These are phyloP conservation scores for Numenius phaeopus DNA, from an alignment of 2,797 vertebrate genomes.

Conservation along the genomic window DNA sequence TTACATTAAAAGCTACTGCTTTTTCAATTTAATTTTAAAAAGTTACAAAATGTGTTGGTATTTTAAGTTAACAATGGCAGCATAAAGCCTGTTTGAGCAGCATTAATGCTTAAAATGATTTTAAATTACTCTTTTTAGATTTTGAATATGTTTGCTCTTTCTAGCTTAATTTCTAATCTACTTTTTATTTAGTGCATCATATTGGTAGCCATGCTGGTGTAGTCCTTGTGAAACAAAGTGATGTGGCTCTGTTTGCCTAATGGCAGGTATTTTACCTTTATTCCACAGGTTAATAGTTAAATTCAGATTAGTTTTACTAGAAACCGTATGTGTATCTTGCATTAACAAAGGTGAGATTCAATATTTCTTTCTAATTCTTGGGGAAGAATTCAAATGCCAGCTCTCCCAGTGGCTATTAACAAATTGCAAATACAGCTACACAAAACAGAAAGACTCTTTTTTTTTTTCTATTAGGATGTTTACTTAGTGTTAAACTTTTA, in stretches of 20 bases:
- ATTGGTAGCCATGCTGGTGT: fast-evolving
- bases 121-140: background rate
- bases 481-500: background rate
- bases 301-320: background rate
- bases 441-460: background rate
- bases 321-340: background rate
- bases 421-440: background rate
- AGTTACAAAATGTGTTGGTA: background rate
- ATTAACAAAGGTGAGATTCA: background rate
- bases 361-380: background rate
- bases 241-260: background rate
- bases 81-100: background rate
- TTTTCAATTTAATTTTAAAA: slow-evolving; percentile 10
- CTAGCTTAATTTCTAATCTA: background rate
- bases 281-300: background rate
- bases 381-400: background rate
- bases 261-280: background rate
- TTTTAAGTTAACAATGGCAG: background rate
- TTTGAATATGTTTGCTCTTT: background rate
- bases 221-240: background rate
- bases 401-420: background rate
- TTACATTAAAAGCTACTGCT: background rate
- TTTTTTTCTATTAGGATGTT: background rate
- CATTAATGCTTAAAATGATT: background rate
- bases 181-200: background rate